These are phyloP conservation scores for Psittacula echo DNA, from an alignment of 2,797 vertebrate genomes.

Conservation along the genomic window DNA sequence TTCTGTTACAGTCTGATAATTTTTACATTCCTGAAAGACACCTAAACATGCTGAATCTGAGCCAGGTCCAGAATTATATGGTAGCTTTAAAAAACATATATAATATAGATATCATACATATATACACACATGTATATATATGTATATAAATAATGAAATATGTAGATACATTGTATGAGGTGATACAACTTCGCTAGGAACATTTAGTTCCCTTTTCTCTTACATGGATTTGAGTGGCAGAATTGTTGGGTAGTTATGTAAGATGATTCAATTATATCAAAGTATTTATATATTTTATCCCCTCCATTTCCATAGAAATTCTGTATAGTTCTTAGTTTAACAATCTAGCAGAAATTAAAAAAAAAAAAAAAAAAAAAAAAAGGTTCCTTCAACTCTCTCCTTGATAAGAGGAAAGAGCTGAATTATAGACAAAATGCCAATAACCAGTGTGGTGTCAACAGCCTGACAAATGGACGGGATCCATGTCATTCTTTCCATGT, in stretches of 20 bases:
- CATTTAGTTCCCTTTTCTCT: background rate
- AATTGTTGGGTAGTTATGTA: background rate
- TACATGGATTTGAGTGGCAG: background rate
- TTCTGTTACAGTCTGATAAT: background rate
- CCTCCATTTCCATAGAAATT: background rate
- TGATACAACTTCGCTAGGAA: background rate
- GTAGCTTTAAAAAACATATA: background rate
- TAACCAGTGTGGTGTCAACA: background rate
- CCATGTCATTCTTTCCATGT: background rate
- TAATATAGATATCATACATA: background rate
- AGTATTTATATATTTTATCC: background rate
- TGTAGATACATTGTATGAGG: background rate
- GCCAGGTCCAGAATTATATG: background rate
- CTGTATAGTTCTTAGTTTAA: background rate
- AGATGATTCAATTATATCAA: background rate
- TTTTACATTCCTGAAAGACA: background rate
- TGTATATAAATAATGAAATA: background rate
- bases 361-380: background rate
- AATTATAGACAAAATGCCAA: background rate
- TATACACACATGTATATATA: fast-evolving
- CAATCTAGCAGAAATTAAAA: background rate
- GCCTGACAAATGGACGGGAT: background rate
- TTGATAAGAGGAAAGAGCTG: background rate
- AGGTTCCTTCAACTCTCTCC: background rate
- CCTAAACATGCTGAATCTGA: background rate